These are phyloP conservation scores for Pterocles orientalis DNA, from an alignment of 2,113 vertebrate species.

Conservation along the genomic window DNA sequence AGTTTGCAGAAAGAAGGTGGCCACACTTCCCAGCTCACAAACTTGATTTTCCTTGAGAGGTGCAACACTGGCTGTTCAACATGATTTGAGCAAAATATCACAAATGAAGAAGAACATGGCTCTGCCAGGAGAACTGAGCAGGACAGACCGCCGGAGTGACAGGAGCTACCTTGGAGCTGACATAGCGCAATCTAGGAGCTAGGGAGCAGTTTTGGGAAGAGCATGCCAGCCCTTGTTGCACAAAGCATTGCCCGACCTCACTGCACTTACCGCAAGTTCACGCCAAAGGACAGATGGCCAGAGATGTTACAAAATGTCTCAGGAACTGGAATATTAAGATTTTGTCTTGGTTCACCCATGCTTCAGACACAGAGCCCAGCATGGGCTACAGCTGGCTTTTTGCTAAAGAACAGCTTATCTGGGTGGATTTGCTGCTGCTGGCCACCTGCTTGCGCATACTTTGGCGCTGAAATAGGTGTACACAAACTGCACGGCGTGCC, in stretches of 20 bases:
- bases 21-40: not conserved
- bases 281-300: conserved; percentile 6
- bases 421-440: not conserved
- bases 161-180: not conserved
- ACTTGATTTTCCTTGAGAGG: not conserved
- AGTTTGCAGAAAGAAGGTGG: not conserved
- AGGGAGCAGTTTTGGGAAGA: not conserved
- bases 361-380: not conserved
- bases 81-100: not conserved
- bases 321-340: conserved; percentile 27
- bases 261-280: not conserved
- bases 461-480: not conserved
- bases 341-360: not conserved
- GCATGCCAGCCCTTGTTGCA: not conserved
- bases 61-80: not conserved
- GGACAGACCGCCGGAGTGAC: not conserved
- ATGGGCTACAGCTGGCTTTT: not conserved
- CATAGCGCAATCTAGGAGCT: fast-evolving
- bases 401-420: not conserved
- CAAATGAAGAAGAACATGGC: not conserved
- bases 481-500: fast-evolving
- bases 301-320: conserved; percentile 30
- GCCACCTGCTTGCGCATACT: not conserved
- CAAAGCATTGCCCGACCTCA: not conserved
- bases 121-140: not conserved